Evolutionary conservation across 1,140 invertebrate genomes (phyloP).

Genomic region (Mamestra configurata): DNA sequence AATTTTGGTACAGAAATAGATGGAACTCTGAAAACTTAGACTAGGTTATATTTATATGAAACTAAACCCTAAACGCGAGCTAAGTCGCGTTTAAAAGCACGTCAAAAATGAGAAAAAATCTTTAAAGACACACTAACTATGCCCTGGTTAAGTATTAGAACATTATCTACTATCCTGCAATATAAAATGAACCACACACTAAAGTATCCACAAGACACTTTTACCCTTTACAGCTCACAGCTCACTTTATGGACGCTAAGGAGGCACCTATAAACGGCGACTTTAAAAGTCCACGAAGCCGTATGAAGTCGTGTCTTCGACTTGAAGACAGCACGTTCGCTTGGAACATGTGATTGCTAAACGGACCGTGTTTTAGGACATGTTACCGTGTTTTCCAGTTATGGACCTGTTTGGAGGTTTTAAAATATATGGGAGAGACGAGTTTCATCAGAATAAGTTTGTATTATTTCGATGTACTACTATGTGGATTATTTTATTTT

Average conservation of each 20-base stretch:
- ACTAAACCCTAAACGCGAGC: no score
- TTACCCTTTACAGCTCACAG: background rate
- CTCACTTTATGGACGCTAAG: background rate
- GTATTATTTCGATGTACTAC: no score
- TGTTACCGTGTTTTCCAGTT: background rate
- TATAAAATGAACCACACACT: background rate
- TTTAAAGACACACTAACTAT: no score
- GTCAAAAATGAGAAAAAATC: no score
- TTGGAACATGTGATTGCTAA: background rate
- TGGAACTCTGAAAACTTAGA: no score
- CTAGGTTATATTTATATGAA: no score
- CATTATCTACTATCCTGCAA: background rate
- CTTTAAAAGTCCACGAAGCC: background rate
- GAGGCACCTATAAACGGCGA: constrained; percentile 9
- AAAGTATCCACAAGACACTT: background rate
- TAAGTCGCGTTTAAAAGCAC: no score
- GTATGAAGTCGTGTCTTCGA: background rate
- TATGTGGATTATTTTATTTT: no score
- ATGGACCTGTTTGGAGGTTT: background rate
- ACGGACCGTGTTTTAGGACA: background rate
- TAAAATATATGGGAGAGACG: background rate
- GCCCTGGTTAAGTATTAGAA: no score
- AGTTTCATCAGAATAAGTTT: no score
- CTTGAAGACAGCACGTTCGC: background rate
- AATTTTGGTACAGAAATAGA: no score